Conservation (phyloP, 2,797 vertebrate genomes). For the Phrynocephalus guinanensis region DNA sequence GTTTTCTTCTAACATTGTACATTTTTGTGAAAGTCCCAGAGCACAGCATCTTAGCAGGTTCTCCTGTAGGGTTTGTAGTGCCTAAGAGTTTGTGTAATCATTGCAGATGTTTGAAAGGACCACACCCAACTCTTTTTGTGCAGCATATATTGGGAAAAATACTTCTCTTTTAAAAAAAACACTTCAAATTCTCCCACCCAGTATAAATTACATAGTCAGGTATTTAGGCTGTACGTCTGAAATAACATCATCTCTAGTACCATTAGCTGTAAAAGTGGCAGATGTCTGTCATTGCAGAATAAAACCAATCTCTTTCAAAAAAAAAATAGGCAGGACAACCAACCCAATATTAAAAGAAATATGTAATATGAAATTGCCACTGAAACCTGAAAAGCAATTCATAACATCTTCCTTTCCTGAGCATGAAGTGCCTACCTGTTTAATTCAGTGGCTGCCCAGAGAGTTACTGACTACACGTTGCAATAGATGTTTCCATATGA, state of each 20-base stretch:
- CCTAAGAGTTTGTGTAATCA: constrained; percentile 50
- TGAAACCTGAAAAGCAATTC: constrained; percentile 58
- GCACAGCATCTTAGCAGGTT: constrained; percentile 41
- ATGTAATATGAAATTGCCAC: constrained; percentile 55
- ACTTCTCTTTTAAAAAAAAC: no score
- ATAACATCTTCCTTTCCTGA: constrained; percentile 12
- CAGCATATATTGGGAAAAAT: no score
- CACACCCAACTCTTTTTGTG: constrained; percentile 44
- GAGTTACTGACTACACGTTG: no score
- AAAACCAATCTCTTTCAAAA: constrained; percentile 50
- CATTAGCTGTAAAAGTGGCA: constrained; percentile 60
- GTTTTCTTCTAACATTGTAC: constrained; percentile 56
- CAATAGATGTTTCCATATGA: no score
- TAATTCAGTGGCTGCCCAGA: background rate
- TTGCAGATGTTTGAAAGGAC: constrained; percentile 60
- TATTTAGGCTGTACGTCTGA: constrained; percentile 62
- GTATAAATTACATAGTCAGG: constrained; percentile 17
- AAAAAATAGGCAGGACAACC: constrained; percentile 43
- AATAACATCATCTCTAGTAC: constrained; percentile 56
- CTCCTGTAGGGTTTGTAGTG: constrained; percentile 47
- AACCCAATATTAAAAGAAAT: constrained; percentile 61
- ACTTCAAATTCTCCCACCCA: no score
- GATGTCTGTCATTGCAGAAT: constrained; percentile 53
- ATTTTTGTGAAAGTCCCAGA: constrained; percentile 24
- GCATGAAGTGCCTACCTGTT: background rate